Base-by-base conservation (phyloP, 1,140 invertebrate species). In the Temnothorax longispinosus region DNA sequence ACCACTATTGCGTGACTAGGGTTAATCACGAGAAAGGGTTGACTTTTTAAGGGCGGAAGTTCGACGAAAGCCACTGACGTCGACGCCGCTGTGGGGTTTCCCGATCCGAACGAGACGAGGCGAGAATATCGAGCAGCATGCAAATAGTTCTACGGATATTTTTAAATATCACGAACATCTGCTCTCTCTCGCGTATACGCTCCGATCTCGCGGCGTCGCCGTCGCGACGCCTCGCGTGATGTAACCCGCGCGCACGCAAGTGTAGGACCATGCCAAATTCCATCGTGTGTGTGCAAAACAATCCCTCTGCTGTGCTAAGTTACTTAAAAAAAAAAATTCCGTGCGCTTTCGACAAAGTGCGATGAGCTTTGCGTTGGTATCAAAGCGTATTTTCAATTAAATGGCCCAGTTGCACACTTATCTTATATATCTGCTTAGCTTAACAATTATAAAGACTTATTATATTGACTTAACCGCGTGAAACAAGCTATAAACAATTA, bases 161-260 rank as follows among this genome's bases (percentile, higher is more conserved):
- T 92, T 91, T 91, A 92, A 88, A 88, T 90, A 90, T 88, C 86
- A 88, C 88, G 91, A 88, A 91, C 85, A 91, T 92, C 86, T 89
- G 91, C 72, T 81, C 38, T 58, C 84, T 86, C 38, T 58, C 56
- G 27, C 72, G 47, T 60, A 38, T 67, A 44, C 35, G n/a, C 65
- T 85, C n/a, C 67, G 44, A 54, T 15, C 78, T 64, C 56, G n/a
- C 64, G 21, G 50, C 64, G 21, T 32, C 52, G 52, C 47, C 64
- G 21, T 44, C 65, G 52, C 62, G 44, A 67, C 60, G 44, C 80
- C 60, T 32, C 47, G 41, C 74, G 80, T 87, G 88, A 91, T 91
- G 91, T 91, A 91, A 92, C 81, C 74, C 56, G 47, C 15, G 62
- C 38, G 58, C 88, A 54, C 52, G 32, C 85, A 62, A 69, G 50